These are phyloP conservation scores for Phasianus colchicus DNA, from an alignment of 2,113 vertebrate genomes.

Conservation along the genomic window DNA sequence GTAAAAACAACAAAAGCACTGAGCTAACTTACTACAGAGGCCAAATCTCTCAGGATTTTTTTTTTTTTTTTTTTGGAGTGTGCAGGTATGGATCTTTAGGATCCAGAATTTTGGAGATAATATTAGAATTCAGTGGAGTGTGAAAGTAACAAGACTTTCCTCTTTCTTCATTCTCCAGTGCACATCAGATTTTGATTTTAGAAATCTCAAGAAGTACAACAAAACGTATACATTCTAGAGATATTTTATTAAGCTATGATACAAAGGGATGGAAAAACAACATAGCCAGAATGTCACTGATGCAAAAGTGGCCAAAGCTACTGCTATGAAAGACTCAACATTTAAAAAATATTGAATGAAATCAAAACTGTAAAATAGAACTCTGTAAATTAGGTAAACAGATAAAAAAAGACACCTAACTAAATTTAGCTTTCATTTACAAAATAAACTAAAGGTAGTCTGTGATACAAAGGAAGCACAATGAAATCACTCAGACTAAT, in stretches of 20 bases:
- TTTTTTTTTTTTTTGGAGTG: neutral
- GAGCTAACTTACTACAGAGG: neutral
- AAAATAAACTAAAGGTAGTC: neutral
- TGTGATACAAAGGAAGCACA: neutral
- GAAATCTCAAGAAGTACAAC: slow-evolving; percentile 46
- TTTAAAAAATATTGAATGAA: neutral
- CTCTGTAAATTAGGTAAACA: neutral
- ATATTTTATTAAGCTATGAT: neutral
- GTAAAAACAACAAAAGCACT: neutral
- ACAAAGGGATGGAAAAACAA: neutral
- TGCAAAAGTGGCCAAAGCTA: neutral
- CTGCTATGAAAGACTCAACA: neutral
- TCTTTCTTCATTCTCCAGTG: slow-evolving; percentile 63
- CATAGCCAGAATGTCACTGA: neutral
- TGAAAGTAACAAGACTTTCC: slow-evolving; percentile 81
- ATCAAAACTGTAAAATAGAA: neutral
- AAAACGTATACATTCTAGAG: neutral
- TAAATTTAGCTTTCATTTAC: neutral
- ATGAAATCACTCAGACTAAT: neutral
- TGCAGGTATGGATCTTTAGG: neutral
- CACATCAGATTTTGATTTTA: slow-evolving; percentile 62
- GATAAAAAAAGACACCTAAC: neutral
- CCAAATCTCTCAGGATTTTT: neutral
- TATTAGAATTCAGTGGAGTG: slow-evolving; percentile 69
- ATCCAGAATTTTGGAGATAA: slow-evolving; percentile 64